phyloP scores from a whole-genome alignment of 2,797 vertebrate species.

The Oreochromis grahami region DNA sequence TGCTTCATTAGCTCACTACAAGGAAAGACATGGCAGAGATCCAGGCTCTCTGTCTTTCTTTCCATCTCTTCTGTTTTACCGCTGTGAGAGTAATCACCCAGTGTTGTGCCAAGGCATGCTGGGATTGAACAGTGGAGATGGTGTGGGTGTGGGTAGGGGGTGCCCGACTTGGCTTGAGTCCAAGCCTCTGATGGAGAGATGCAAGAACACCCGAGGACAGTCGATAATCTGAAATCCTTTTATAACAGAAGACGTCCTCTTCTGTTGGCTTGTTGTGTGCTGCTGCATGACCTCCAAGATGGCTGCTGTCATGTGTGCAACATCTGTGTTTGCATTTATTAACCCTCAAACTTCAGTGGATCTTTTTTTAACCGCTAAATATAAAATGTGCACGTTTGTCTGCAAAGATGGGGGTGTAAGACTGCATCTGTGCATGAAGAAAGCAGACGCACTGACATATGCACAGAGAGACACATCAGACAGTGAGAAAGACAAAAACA shows the following conservation, averaged over 20 bases:
- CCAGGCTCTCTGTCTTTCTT: constrained; percentile 41
- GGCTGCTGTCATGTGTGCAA: neutral
- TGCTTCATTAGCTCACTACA: constrained; percentile 57
- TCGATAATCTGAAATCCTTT: neutral
- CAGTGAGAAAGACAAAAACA: neutral
- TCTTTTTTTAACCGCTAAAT: neutral
- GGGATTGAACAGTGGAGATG: constrained; percentile 20
- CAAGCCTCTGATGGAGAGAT: neutral
- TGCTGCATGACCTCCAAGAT: neutral
- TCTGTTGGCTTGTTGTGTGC: neutral
- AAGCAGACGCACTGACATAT: neutral
- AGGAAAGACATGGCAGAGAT: constrained; percentile 44
- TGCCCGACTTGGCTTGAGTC: constrained; percentile 18
- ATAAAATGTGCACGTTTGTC: neutral
- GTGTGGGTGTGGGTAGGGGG: constrained; percentile 5
- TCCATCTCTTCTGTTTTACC: constrained; percentile 16
- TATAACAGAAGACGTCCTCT: neutral
- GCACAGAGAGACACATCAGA: neutral
- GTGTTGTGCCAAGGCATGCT: constrained; percentile 44
- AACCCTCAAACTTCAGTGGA: neutral
- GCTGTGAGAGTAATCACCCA: constrained; percentile 15
- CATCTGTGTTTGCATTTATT: neutral
- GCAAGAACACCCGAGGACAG: neutral
- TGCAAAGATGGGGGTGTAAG: neutral
- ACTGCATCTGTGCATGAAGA: neutral